A percentile compares a stretch with the other conserved stretches of the same genome.
phyloP scores from a whole-genome alignment of 2,113 vertebrate species.

The Scomber japonicus region DNA sequence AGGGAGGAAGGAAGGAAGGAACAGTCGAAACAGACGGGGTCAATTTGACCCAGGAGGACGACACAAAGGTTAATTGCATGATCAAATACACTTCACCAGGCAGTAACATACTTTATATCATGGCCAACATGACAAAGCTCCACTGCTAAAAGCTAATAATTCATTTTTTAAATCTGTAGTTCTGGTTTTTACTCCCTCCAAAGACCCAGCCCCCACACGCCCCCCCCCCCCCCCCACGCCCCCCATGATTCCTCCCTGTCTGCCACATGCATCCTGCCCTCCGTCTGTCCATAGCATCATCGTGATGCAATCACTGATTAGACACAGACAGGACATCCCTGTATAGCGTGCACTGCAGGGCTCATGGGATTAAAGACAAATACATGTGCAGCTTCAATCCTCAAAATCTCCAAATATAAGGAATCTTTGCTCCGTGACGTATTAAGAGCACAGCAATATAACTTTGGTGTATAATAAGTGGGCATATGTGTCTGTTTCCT shows the following conservation, averaged over 20 bases:
- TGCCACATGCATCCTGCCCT: background rate
- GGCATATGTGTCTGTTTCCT: slow-evolving; percentile 16
- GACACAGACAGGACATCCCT: slow-evolving; percentile 5
- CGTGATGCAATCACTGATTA: background rate
- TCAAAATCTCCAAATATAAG: slow-evolving; percentile 21
- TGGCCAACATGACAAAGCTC: too few species aligned
- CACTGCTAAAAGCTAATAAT: too few species aligned
- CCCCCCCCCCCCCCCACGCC: too few species aligned
- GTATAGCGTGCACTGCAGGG: slow-evolving; percentile 6
- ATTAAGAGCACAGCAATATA: background rate
- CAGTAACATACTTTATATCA: too few species aligned
- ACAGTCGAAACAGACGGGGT: too few species aligned
- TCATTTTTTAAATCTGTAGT: too few species aligned
- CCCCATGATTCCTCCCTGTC: background rate
- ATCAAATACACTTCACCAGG: too few species aligned
- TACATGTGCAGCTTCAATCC: background rate
- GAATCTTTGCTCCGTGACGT: slow-evolving; percentile 3
- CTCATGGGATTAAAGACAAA: slow-evolving; percentile 28
- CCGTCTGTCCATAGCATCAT: background rate
- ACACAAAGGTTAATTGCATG: too few species aligned
- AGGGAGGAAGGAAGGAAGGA: too few species aligned
- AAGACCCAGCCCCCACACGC: background rate
- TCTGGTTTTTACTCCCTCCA: background rate
- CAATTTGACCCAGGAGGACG: too few species aligned
- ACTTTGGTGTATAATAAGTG: slow-evolving; percentile 34